Conservation (phyloP, 2,888 invertebrate species). For the Callosobruchus maculatus region DNA sequence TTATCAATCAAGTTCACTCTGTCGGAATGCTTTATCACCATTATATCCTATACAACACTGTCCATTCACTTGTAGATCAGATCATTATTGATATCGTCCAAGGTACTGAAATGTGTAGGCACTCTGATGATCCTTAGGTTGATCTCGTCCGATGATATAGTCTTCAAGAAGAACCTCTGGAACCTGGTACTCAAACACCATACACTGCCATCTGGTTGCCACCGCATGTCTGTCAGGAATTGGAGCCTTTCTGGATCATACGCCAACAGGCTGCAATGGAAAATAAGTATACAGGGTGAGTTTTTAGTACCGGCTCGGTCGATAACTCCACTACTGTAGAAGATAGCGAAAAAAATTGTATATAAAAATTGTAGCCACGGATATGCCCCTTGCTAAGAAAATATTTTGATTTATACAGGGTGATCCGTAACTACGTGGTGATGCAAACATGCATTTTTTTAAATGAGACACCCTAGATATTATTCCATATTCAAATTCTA, state of each 20-base stretch:
- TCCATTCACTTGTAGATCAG: background rate
- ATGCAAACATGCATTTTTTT: too few species aligned
- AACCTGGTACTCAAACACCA: slow-evolving; percentile 74
- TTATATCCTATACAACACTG: background rate
- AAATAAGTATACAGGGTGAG: too few species aligned
- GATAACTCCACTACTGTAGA: too few species aligned
- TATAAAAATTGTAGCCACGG: too few species aligned
- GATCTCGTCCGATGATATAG: slow-evolving; percentile 63
- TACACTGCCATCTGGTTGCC: slow-evolving; percentile 66
- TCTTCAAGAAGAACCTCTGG: slow-evolving; percentile 74
- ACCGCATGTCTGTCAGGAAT: slow-evolving; percentile 73
- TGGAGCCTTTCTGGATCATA: slow-evolving; percentile 70
- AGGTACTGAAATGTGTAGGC: background rate
- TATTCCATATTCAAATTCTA: too few species aligned
- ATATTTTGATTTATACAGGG: too few species aligned
- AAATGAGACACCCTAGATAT: too few species aligned
- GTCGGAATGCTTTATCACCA: background rate
- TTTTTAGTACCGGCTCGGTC: too few species aligned
- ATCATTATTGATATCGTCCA: background rate
- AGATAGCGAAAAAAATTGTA: too few species aligned
- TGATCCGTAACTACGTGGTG: too few species aligned
- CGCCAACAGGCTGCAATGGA: slow-evolving; percentile 61
- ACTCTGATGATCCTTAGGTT: slow-evolving; percentile 70
- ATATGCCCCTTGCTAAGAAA: too few species aligned
- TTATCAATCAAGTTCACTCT: background rate